phyloP scores from a whole-genome alignment of 2,797 vertebrate genomes.

The Pelodytes ibericus region DNA sequence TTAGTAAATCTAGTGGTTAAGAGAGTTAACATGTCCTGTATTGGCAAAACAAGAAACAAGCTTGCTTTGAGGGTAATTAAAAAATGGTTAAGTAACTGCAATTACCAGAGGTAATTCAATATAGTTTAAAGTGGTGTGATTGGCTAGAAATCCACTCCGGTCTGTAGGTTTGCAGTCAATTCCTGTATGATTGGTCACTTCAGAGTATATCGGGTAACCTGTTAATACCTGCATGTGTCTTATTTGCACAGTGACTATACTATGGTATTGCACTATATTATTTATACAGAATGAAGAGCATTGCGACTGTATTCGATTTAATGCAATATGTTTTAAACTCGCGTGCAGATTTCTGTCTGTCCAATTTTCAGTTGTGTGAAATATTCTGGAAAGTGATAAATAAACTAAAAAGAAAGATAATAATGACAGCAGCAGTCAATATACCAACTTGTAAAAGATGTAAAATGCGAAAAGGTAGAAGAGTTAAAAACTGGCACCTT shows the following conservation, averaged over 20 bases:
- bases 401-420: too few species aligned
- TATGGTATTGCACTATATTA: not conserved
- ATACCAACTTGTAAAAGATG: too few species aligned
- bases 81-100: not conserved
- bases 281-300: too few species aligned
- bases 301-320: too few species aligned
- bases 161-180: not conserved
- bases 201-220: not conserved
- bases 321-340: too few species aligned
- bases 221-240: not conserved
- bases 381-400: too few species aligned
- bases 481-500: too few species aligned
- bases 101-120: not conserved
- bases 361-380: too few species aligned
- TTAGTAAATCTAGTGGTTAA: not conserved
- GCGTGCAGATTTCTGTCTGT: too few species aligned
- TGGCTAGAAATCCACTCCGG: not conserved
- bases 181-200: not conserved
- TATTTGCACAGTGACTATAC: not conserved
- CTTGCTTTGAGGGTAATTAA: constrained; percentile 5
- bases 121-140: not conserved
- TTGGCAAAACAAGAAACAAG: constrained; percentile 6
- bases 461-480: too few species aligned
- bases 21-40: not conserved
- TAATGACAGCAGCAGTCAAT: too few species aligned